A percentile compares a stretch with the other conserved stretches of the same genome.
These are phyloP conservation scores for Nettapus auritus DNA, from an alignment of 2,113 vertebrate species.

Conservation along the genomic window DNA sequence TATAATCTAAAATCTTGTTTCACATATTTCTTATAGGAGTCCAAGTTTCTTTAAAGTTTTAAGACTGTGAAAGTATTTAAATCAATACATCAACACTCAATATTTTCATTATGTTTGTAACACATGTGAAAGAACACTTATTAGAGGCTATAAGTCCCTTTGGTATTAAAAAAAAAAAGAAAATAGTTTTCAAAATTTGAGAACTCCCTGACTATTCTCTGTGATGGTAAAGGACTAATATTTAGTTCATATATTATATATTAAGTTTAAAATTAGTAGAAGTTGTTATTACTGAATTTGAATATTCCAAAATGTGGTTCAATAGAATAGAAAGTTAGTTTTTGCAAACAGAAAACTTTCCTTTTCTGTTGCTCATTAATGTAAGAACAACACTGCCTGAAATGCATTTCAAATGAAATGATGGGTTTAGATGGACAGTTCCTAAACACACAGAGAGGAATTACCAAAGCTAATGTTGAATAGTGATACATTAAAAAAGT, in stretches of 20 bases:
- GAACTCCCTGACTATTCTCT: not conserved
- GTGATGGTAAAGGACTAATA: not conserved
- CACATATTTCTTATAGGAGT: not conserved
- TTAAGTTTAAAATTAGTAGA: not conserved
- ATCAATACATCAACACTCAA: not conserved
- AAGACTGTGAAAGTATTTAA: not conserved
- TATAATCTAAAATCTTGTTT: not conserved
- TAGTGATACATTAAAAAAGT: constrained; percentile 42
- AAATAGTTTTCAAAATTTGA: not conserved
- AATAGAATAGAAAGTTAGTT: not conserved
- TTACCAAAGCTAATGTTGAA: constrained; percentile 15
- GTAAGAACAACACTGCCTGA: not conserved
- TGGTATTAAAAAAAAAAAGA: not conserved
- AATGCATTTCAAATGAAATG: not conserved
- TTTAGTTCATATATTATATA: not conserved
- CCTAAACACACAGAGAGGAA: not conserved
- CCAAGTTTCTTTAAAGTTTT: not conserved
- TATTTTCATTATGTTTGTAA: not conserved
- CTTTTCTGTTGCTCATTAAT: not conserved
- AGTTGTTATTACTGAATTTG: not conserved
- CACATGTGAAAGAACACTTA: not conserved
- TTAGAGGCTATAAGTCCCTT: not conserved
- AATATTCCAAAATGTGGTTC: not conserved
- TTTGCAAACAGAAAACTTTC: not conserved
- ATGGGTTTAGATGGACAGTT: not conserved